Base-by-base conservation (phyloP, 2,797 vertebrate species). In the Pteropus rufus region DNA sequence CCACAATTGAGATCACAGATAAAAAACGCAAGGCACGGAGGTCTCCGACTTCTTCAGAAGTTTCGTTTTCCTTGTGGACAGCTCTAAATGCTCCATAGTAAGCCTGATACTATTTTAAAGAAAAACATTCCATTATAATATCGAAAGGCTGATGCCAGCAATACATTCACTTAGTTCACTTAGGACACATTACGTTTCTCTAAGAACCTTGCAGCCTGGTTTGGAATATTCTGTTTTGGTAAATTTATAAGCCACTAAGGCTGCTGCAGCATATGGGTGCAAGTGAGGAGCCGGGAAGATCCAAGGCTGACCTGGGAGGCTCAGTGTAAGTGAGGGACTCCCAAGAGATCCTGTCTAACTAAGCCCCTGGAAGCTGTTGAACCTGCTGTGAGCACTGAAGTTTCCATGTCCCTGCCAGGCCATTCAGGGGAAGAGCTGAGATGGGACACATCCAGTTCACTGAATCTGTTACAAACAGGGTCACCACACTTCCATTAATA, bases 1-100 rank as follows among this genome's bases (percentile, higher is more conserved):
- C 98, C 86, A 98, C 97, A 2, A 99, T 99, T 56, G 99, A 99
- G 89, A 99, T 99, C 29, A 99, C 98, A 0, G 99, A 99, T 19
- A 99, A 96, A 23, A 99, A 98, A 3, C 98, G 98, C 93, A 99
- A 96, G 69, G 99, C 99, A 0, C 19, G 98, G 75, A 99, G 98
- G 94, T 99, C 98, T 0, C 97, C 97, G 0, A 76, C 79, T 94
- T 98, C 98, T 0, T 98, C 87, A 7, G 94, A 75, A 12, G 7
- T 19, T 52, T 1, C 41, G 6, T 44, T 58, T 69, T 82, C 41
- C 79, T 96, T 31, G 1, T 85, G 34, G 2, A 96, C 96, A 0
- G 88, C 29, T 0, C 96, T 97, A 0, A 99, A 98, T 0, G 98
- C 99, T 1, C 98, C 98, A 31, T 98, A 44, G 95, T 99, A 99